Base-by-base conservation (phyloP, 23 tunicate species). In the Ciona savignyi region DNA sequence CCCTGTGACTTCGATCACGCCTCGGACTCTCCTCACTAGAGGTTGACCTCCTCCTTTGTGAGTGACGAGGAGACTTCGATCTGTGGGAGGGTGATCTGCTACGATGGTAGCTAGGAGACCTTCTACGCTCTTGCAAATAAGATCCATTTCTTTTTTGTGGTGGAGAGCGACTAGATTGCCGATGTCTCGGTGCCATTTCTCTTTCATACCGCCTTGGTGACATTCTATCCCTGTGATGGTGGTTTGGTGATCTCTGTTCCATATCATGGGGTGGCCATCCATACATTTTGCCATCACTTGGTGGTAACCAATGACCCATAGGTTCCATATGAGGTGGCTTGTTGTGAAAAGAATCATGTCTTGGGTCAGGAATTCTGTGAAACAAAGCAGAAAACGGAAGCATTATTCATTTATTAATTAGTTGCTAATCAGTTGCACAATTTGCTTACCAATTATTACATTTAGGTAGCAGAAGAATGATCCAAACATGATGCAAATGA, bases 41-140 rank as follows among this genome's bases (percentile, higher is more conserved):
- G 1, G 48, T 51, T 24, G 76, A 33, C 23, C 77, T 26, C 4
- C 33, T 22, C 61, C 82, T 71, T 2, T 62, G 61, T 9, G 62
- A 28, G 19, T 27, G 34, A 22, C 48, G 23, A 24, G 77, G 77
- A n/a, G 77, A 51, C 23, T 51, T 51, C 24, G 75, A 60, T 1
- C 34, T 33, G 19, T 33, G 49, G 48, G 56, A 31, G 2, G 76
- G 63, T 15, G 76, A 72, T 4, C 29, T 29, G 1, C 32, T 32
- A 51, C 34, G 51, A 25, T 63, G 67, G 67, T 63, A 25, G 67
- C 4, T 9, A 19, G 84, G 84, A 2, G 84, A 80, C 29, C 77
- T 35, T n/a, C n/a, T n/a, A n/a, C 66, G 27, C 24, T 66, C 51
- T 15, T 72, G 70, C 4, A n/a, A 1, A 6, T 35, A 35, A 29